A percentile compares a stretch with the other conserved stretches of the same genome.
These are phyloP conservation scores for Rhea pennata DNA, from an alignment of 2,113 vertebrate species.

Conservation along the genomic window DNA sequence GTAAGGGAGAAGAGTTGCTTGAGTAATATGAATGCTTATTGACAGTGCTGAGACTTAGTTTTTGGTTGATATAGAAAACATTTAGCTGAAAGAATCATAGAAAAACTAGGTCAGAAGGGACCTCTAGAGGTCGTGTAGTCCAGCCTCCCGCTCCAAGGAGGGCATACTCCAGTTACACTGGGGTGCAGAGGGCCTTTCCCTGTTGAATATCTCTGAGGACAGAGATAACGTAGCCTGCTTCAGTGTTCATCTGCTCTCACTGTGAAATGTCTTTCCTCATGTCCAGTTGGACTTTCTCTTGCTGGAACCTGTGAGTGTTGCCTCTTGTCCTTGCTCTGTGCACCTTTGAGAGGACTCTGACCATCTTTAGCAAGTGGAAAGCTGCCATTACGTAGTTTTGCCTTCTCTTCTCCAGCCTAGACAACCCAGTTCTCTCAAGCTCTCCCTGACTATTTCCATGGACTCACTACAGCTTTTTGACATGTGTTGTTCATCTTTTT, in stretches of 20 bases:
- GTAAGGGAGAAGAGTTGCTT: not conserved
- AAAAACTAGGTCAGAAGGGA: not conserved
- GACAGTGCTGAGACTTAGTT: not conserved
- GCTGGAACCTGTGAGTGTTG: not conserved
- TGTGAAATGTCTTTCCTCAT: not conserved
- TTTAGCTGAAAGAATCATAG: not conserved
- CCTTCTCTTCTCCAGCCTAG: not conserved
- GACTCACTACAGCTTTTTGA: not conserved
- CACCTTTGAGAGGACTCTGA: not conserved
- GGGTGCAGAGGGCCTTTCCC: not conserved
- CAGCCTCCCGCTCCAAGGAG: not conserved
- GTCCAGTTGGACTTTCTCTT: not conserved
- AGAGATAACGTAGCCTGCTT: not conserved
- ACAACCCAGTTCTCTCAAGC: not conserved
- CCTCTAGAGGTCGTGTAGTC: not conserved
- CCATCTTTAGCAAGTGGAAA: not conserved
- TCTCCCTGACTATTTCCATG: not conserved
- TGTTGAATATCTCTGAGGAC: not conserved
- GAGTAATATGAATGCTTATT: not conserved
- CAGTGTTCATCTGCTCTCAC: not conserved
- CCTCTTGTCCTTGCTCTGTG: not conserved
- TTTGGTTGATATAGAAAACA: not conserved
- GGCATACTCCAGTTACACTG: not conserved
- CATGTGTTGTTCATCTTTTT: rapidly evolving
- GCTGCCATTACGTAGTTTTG: not conserved